These are phyloP conservation scores for Pelmatolapia mariae DNA, from an alignment of 2,113 vertebrate species.

Conservation along the genomic window DNA sequence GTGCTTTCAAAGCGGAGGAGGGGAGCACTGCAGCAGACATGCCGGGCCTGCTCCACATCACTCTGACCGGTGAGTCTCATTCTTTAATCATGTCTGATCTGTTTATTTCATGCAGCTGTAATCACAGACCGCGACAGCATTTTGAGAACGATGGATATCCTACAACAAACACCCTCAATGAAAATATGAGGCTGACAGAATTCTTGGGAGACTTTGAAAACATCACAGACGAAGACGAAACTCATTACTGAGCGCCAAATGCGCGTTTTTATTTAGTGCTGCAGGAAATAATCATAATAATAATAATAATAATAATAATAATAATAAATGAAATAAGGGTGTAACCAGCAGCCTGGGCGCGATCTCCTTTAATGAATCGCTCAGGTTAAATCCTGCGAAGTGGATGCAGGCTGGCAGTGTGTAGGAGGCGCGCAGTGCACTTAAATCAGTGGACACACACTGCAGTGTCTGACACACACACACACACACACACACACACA, in stretches of 20 bases:
- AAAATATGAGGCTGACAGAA: not conserved
- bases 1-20: constrained; percentile 16
- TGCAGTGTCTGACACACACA: constrained; percentile 18
- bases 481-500: not conserved
- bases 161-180: not conserved
- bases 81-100: not conserved
- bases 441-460: constrained; percentile 28
- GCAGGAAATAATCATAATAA: not conserved
- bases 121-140: not conserved
- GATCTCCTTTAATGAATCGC: not conserved
- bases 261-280: not conserved
- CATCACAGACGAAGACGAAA: not conserved
- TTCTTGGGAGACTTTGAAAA: not conserved
- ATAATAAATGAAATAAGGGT: not conserved
- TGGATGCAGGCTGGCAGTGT: not conserved
- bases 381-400: not conserved
- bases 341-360: not conserved
- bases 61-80: constrained; percentile 59
- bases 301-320: not conserved
- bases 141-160: not conserved
- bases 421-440: constrained; percentile 11
- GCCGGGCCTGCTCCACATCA: constrained; percentile 66
- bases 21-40: constrained; percentile 74
- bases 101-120: not conserved
- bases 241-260: not conserved